Base-by-base conservation (phyloP, 2,888 invertebrate species). In the Barypeithes pellucidus region DNA sequence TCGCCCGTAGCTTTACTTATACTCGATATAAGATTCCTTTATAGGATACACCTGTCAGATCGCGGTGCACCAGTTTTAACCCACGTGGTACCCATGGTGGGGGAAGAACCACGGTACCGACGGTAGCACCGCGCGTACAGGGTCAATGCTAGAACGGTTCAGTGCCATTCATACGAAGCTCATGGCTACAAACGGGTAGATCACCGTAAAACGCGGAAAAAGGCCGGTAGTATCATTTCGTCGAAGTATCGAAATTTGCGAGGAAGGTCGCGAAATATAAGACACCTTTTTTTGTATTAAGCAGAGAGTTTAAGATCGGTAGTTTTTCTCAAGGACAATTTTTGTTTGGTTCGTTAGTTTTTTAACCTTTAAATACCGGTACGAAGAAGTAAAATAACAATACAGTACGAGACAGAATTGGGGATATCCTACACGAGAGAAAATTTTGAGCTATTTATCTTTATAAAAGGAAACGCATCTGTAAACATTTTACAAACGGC, bases 161-260 rank as follows among this genome's bases (percentile, higher is more conserved):
- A 85, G 85, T 85, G 86, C 85, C 85, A 85, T 82, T 84, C 83
- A 84, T 81, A 84, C 85, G 86, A 86, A 86, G 86, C 86, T 86
- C 83, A 76, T 73, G 73, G 70, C 72, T 72, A 72, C 73, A 61
- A 72, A 72, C 75, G 72, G 72, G 73, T 75, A 76, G 76, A 73
- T 73, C 72, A 75, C 75, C 50, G 60, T 62, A 65, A 60, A 59
- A 57, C 68, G 72, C 69, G 69, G 47, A 63, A 73, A 62, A 75
- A 72, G 50, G 68, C 75, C 68, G 75, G 68, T 63, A 68, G 67
- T 60, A 66, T 41, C 16, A 18, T 14, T 29, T 16, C 52, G 52
- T 57, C 54, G 33, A 57, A 57, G 54, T 57, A 57, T 11, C 33
- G 33, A 57, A 57, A 57, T 57, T 57, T 11, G 33, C 16, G 54